Base-by-base conservation (phyloP, 2,113 vertebrate species). In the Pithys albifrons region DNA sequence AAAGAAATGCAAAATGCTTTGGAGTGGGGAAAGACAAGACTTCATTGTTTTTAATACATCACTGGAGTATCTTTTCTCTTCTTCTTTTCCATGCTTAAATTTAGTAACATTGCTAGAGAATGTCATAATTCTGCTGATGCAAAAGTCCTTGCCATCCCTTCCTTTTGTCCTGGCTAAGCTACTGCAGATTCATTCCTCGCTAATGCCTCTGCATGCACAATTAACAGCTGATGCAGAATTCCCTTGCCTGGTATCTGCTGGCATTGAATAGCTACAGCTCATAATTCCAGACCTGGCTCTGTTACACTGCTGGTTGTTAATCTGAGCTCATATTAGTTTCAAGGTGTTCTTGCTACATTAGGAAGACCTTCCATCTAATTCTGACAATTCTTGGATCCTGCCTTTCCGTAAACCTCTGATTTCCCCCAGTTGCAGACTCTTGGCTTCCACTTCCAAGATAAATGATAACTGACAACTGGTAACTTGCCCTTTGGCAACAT, bases 201-300 rank as follows among this genome's bases (percentile, higher is more conserved):
- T 78, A 69, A 51, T 88, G 89, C 41, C 28, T 88, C 69, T 91
- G 45, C 72, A 74, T 65, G 72, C 45, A 7, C 83, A 91, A 86
- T 93, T 91, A 92, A 90, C 31, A 93, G 52, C 72, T 93, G 88
- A 92, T 64, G 69, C 52, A 91, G 84, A 93, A 71, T 84, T 90
- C 71, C 76, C 24, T 61, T 77, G 48, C 45, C 54, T 88, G 61
- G 25, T 81, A 25, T 86, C 43, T 89, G 57, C 48, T 93, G 91
- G 75, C 85, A 75, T 19, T 73, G 88, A 73, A 71, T 48, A 70
- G 54, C 61, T 85, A 69, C n/a, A 93, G 72, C 24, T 94, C 72
- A 31, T 88, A 88, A 90, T 25, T 93, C 57, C 65, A 78, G 55
- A 49, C 25, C 83, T 78, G 83, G 65, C 73, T 88, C 39, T 2